Percentiles rank a stretch among this genome's conserved stretches.
Conservation (phyloP, 1,140 invertebrate species). For the Drusus annulatus region DNA sequence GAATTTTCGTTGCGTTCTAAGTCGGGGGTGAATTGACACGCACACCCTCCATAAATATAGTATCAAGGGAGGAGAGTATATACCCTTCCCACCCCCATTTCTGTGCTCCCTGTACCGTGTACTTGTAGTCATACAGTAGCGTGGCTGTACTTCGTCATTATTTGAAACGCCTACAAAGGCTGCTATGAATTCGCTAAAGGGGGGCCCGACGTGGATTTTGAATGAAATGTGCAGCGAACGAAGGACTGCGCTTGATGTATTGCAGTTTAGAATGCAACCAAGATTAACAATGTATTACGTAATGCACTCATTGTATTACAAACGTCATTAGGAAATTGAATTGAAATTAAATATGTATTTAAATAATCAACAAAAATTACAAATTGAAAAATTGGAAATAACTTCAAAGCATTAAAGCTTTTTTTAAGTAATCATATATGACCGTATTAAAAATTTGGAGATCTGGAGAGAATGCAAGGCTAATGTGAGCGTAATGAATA, state of each 20-base stretch:
- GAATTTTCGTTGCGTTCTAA: slow-evolving; percentile 56
- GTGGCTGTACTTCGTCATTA: slow-evolving; percentile 49
- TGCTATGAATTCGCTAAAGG: slow-evolving; percentile 52
- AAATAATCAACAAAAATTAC: too few relatives aligned
- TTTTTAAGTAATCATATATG: too few relatives aligned
- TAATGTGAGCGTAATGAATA: too few relatives aligned
- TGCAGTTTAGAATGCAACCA: neutral
- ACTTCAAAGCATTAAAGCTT: too few relatives aligned
- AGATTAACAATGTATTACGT: neutral
- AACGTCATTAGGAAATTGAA: too few relatives aligned
- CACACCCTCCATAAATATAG: slow-evolving; percentile 55
- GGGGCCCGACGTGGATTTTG: neutral
- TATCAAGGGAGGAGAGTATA: slow-evolving; percentile 49
- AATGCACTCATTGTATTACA: too few relatives aligned
- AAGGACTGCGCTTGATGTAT: slow-evolving; percentile 12
- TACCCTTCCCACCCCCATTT: neutral
- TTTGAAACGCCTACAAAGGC: slow-evolving; percentile 56
- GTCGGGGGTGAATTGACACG: slow-evolving; percentile 43
- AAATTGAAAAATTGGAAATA: too few relatives aligned
- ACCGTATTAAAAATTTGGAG: too few relatives aligned
- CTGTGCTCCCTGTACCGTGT: neutral
- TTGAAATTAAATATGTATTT: too few relatives aligned
- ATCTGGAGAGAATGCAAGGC: too few relatives aligned
- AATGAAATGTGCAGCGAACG: slow-evolving; percentile 37
- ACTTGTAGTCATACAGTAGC: slow-evolving; percentile 14